Percentiles rank a stretch among this genome's conserved stretches.
phyloP scores from a whole-genome alignment of 2,113 vertebrate genomes.

The Acrocephalus kingi region DNA sequence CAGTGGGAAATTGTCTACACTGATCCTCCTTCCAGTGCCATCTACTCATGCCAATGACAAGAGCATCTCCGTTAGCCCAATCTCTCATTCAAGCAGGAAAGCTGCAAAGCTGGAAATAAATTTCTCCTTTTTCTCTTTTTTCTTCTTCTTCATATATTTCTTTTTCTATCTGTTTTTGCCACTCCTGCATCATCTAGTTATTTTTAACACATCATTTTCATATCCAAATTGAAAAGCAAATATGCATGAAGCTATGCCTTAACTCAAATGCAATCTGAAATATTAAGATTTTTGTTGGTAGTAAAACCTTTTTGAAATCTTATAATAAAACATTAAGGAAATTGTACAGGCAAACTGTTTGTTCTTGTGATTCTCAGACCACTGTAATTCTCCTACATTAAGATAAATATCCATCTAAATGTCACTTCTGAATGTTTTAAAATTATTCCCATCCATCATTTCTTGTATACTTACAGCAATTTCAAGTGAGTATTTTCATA shows the following conservation, averaged over 20 bases:
- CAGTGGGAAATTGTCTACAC: neutral
- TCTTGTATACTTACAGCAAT: neutral
- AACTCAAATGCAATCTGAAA: neutral
- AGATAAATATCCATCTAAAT: slow-evolving; percentile 35
- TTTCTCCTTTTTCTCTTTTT: neutral
- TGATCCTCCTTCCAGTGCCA: neutral
- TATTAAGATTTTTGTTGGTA: neutral
- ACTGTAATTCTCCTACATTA: slow-evolving; percentile 1
- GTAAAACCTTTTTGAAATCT: neutral
- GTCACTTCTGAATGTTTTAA: neutral
- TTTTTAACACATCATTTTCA: neutral
- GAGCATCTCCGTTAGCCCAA: neutral
- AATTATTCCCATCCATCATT: slow-evolving; percentile 10
- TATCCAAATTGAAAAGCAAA: neutral
- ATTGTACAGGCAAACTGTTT: neutral
- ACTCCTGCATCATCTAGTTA: neutral
- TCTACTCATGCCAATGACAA: neutral
- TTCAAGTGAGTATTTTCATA: neutral
- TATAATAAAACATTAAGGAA: neutral
- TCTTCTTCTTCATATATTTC: neutral
- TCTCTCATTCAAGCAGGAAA: neutral
- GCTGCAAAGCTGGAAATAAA: neutral
- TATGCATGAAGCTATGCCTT: neutral
- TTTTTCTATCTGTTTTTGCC: neutral
- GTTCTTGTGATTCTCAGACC: neutral